These are phyloP conservation scores for Eupleurogrammus muticus DNA, from an alignment of 2,797 vertebrate genomes.

Conservation along the genomic window DNA sequence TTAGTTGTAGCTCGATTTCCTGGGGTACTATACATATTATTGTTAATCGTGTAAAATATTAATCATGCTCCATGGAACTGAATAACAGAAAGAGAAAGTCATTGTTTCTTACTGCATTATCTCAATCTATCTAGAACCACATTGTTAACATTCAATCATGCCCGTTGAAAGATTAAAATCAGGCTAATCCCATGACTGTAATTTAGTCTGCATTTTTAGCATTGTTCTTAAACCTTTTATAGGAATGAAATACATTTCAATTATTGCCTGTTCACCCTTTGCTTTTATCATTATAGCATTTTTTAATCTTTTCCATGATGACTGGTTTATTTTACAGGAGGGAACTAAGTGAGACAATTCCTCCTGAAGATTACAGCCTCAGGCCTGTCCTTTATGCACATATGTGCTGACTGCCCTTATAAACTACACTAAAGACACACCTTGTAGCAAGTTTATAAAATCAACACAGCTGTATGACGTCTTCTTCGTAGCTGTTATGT, in stretches of 20 bases:
- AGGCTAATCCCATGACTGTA: conserved; percentile 29
- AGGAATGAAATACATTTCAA: neutral
- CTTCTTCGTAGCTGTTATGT: conserved; percentile 23
- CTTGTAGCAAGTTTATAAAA: conserved; percentile 16
- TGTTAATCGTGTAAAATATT: neutral
- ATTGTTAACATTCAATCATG: conserved; percentile 16
- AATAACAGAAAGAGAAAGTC: conserved; percentile 8
- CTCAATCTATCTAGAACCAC: conserved; percentile 14
- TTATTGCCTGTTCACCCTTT: neutral
- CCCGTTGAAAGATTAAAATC: conserved; percentile 22
- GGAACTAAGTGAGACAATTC: conserved; percentile 54
- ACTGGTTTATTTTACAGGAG: conserved; percentile 56
- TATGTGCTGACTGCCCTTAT: conserved; percentile 18
- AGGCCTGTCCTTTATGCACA: conserved; percentile 42
- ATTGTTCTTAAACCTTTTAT: conserved; percentile 12
- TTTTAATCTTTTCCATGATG: conserved; percentile 2
- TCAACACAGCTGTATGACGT: conserved; percentile 4
- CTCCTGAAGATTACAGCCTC: conserved; percentile 43
- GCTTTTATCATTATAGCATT: conserved; percentile 25
- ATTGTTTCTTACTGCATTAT: conserved; percentile 20
- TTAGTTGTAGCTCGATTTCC: neutral
- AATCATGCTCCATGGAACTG: neutral
- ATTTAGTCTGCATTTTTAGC: neutral
- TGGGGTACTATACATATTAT: neutral
- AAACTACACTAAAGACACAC: conserved; percentile 2